phyloP scores from a whole-genome alignment of 2,113 vertebrate species.

The Regulus satrapa region DNA sequence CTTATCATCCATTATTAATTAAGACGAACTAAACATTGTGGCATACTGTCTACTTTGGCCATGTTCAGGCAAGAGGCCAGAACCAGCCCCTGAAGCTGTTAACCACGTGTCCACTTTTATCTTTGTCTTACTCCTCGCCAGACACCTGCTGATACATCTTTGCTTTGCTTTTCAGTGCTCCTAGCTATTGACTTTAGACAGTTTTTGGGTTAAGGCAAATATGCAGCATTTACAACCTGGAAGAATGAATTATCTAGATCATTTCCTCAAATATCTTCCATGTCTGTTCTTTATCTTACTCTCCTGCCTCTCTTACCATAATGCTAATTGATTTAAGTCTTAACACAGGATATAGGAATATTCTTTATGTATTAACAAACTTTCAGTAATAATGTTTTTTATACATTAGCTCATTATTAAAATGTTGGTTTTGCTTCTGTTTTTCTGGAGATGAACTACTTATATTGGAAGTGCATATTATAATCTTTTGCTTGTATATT shows the following conservation, averaged over 20 bases:
- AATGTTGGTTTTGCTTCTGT: background rate
- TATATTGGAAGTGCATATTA: background rate
- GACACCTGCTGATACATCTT: background rate
- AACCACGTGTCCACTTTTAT: background rate
- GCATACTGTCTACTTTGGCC: background rate
- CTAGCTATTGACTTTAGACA: background rate
- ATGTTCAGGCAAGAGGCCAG: fast-evolving
- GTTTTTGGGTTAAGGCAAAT: background rate
- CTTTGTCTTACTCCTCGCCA: background rate
- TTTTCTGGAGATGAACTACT: background rate
- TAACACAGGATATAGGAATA: background rate
- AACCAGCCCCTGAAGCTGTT: background rate
- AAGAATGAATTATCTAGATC: background rate
- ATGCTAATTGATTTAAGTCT: background rate
- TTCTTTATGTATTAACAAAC: background rate
- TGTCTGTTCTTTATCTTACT: background rate
- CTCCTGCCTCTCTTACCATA: background rate
- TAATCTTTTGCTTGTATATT: background rate
- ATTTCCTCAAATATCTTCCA: background rate
- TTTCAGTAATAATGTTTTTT: background rate
- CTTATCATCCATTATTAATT: background rate
- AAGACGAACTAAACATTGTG: background rate
- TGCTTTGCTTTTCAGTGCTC: background rate
- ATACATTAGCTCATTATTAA: background rate
- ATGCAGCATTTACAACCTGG: background rate